These are phyloP conservation scores for Pitta sordida DNA, from an alignment of 2,113 vertebrate species.

Conservation along the genomic window DNA sequence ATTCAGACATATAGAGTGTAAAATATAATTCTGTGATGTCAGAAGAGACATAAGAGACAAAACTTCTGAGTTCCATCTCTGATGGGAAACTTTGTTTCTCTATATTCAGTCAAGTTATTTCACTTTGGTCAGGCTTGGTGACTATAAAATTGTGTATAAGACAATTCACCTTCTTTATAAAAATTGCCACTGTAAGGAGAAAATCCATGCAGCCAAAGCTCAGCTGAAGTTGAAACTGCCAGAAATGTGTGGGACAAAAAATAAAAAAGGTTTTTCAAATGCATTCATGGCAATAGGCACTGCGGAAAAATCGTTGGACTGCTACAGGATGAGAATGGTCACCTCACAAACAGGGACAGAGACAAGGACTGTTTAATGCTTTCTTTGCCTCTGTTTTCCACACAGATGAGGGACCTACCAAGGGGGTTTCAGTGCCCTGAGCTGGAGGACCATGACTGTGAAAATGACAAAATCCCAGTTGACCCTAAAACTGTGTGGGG, in stretches of 20 bases:
- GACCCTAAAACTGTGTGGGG: not conserved
- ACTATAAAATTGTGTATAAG: not conserved
- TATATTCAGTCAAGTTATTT: not conserved
- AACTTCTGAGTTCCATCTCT: not conserved
- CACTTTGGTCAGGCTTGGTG: not conserved
- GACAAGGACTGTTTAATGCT: not conserved
- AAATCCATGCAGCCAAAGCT: not conserved
- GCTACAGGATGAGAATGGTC: not conserved
- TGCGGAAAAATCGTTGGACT: not conserved
- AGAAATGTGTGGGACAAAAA: not conserved
- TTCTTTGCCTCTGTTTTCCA: not conserved
- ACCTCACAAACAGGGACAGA: not conserved
- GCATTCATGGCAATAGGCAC: not conserved
- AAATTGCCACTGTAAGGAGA: not conserved
- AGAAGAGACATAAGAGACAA: not conserved
- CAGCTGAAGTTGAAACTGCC: not conserved
- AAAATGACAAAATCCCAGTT: not conserved
- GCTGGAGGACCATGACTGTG: not conserved
- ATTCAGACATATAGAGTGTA: not conserved
- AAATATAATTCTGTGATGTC: not conserved
- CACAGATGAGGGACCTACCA: too few relatives aligned
- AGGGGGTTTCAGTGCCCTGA: not conserved
- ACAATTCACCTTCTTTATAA: not conserved
- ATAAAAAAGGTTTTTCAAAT: not conserved
- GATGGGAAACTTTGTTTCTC: not conserved